Conservation (phyloP, 2,797 vertebrate species). For the Tiaroga cobitis region DNA sequence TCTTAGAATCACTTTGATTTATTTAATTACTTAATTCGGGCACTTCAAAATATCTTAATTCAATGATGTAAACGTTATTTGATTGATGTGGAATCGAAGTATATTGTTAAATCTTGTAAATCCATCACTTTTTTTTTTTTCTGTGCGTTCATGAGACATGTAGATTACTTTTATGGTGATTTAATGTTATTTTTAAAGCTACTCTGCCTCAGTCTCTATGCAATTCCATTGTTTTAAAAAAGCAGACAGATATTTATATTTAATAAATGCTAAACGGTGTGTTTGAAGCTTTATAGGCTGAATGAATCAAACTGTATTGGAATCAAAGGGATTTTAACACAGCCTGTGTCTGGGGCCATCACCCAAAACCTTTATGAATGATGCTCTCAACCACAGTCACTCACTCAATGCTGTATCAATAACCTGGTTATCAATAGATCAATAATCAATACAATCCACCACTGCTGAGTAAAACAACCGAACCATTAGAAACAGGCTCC, state of each 20-base stretch:
- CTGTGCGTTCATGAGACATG: background rate
- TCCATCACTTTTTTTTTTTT: no score
- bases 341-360: background rate
- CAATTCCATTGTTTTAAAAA: background rate
- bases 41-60: background rate
- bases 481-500: background rate
- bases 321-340: background rate
- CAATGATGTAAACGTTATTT: background rate
- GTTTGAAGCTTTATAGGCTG: background rate
- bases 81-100: background rate
- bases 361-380: background rate
- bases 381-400: background rate
- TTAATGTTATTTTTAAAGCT: no score
- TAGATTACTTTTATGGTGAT: background rate
- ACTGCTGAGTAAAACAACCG: background rate
- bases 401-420: slow-evolving; percentile 1
- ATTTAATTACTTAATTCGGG: no score
- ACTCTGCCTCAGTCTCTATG: background rate
- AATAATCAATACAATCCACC: background rate
- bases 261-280: background rate
- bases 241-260: background rate
- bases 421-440: background rate
- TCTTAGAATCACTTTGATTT: background rate
- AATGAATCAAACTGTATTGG: background rate
- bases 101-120: background rate